Base-by-base conservation (phyloP, 2,797 vertebrate species). In the Gadopsis bispinosus region DNA sequence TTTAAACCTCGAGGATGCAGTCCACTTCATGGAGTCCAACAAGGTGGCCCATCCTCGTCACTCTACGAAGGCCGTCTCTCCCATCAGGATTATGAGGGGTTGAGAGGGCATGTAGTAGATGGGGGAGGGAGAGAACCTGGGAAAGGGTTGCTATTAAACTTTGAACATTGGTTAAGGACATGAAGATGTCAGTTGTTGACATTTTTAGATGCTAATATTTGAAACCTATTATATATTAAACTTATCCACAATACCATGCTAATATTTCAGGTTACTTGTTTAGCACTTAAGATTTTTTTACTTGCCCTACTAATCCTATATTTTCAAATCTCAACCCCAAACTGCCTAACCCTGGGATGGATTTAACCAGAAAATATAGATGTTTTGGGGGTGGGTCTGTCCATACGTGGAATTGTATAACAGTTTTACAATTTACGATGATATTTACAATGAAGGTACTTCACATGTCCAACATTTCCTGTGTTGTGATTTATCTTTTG, bases 11-110 rank as follows among this genome's bases (percentile, higher is more conserved):
- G 98, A 99, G 97, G 98, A 99, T 97, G 98, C 98, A 96, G 98
- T 99, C 97, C 96, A 97, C 98, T 99, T 98, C 98, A 99, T 99
- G 98, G 97, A 99, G 96, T 98, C 98, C 97, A 99, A 99, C 96
- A 97, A 99, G 98, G 98, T 99, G 98, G 97, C 98, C 98, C 97
- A 98, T 98, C 97, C 94, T 97, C 97, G 96, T 97, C 97, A 95
- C 95, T 97, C 96, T 94, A 91, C 93, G 94, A 93, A 93, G 92
- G 93, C 94, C 92, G 89, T 95, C 93, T 93, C 95, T 93, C 92
- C 93, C 92, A 90, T 90, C 92, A 92, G 94, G 94, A 95, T 94
- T 92, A 88, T 87, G 92, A 94, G 94, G 92, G 92, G 91, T 91
- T 90, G 89, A 91, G 91, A 87, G 90, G 90, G 92, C 89, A 85